Base-by-base conservation (phyloP, 2,888 invertebrate genomes). In the Pheosia gnoma region DNA sequence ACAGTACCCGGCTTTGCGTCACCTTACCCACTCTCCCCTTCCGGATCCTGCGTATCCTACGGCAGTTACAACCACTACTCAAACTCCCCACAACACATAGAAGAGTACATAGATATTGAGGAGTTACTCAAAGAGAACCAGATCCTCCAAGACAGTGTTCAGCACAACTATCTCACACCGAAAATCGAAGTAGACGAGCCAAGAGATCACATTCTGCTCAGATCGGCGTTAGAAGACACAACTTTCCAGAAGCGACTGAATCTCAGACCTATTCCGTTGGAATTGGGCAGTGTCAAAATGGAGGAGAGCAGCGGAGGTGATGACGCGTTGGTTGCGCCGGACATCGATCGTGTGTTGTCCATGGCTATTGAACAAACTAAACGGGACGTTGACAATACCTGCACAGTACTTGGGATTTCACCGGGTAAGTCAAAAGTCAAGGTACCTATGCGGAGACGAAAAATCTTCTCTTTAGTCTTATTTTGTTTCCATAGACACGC, bases 351-450 rank as follows among this genome's bases (percentile, higher is more conserved):
- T 13, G 97, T 97, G 47, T 94, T 97, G 59, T 97, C 96, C 66
- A 94, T 98, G 90, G 98, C 98, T 41, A 96, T 98, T 77, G 97
- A 98, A 83, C 97, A 98, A 86, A 96, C 97, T 72, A 96, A 96
- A 79, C 96, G 97, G 82, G 98, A 98, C 84, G 97, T 98, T 59
- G 96, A 97, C 86, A 96, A 95, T 82, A 97, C 97, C 9, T 98
- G 98, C 90, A 95, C 96, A 60, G 96, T 96, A 75, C 95, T 98
- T 80, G 97, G 97, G 89, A 98, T 98, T 90, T 97, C 98, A 86
- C 96, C 97, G 91, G 98, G 98, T 98, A 89, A 95, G 96, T 94
- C 80, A 83, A 69, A 60, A 58, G 25, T 51, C 51, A 13, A 25
- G 7, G 0, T 51, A 5, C n/a, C 47, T 25, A 25, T 25, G 25